Base-by-base conservation (phyloP, 2,888 invertebrate genomes). In the Ischnura elegans region DNA sequence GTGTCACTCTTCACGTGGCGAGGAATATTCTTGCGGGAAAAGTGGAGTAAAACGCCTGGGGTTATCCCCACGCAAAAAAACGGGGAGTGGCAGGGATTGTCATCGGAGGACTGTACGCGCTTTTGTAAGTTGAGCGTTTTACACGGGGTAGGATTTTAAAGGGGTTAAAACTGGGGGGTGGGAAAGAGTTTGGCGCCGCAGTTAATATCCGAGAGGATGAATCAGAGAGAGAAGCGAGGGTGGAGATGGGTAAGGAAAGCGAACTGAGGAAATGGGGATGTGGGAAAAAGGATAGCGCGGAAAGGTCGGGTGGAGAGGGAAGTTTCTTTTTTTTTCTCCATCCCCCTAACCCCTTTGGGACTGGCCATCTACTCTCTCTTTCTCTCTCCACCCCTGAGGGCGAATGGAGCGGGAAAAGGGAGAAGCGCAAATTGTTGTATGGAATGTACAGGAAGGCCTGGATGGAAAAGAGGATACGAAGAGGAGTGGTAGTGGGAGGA, bases 181-280 rank as follows among this genome's bases (percentile, higher is more conserved):
- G 61, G 8, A 61, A n/a, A n/a, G 76, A 29, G 76, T 10, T 36
- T 5, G 29, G 36, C 76, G 29, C 76, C 76, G 76, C 76, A 36
- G 76, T 36, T 76, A 76, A 76, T 76, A 76, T 76, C 76, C 76
- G 76, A 76, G 76, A 76, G 76, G 10, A 36, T 76, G 76, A 76
- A 36, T 76, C 76, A 29, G 76, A 36, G 76, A 2, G 29, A 66
- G 61, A 61, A 29, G 61, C 6, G 55, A n/a, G 36, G 36, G 76
- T 36, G 2, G 76, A 36, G 29, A 36, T 0, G 76, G 36, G 25
- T 47, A 16, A 61, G 25, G 61, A 61, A 76, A 13, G 76, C 13
- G 76, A 76, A 36, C 10, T 10, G 29, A 76, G 76, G 76, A 76
- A 76, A 76, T 76, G 36, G 76, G 76, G 36, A 36, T 36, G 76